These are phyloP conservation scores for Chrysolina oricalcia DNA, from an alignment of 2,888 invertebrate genomes.

Conservation along the genomic window DNA sequence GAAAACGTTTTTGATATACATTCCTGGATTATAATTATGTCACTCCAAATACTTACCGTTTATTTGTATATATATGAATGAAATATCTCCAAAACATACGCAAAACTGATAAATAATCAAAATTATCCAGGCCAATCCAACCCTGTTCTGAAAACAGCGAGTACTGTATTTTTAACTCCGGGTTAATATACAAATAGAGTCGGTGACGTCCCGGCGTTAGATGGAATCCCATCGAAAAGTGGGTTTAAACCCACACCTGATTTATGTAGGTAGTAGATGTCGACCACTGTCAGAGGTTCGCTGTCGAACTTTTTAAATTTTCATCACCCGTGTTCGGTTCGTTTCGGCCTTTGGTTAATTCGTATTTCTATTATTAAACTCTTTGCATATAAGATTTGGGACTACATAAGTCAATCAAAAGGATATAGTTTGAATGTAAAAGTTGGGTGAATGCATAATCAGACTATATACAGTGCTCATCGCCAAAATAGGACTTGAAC, in stretches of 20 bases:
- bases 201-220: not conserved
- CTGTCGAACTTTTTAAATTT: conserved; percentile 12
- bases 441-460: conserved; percentile 12
- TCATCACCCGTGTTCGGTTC: conserved; percentile 1
- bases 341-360: conserved; percentile 9
- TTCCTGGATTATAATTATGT: too few relatives aligned
- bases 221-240: conserved; percentile 13
- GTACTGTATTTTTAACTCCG: conserved; percentile 11
- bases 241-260: conserved; percentile 22
- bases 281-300: conserved; percentile 19
- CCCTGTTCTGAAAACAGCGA: conserved; percentile 2
- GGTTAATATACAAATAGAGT: conserved; percentile 17
- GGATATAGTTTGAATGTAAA: not conserved
- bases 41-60: too few relatives aligned
- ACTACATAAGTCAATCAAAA: conserved; percentile 17
- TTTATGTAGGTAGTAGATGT: conserved; percentile 12
- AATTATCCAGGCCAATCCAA: not conserved
- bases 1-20: too few relatives aligned
- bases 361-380: conserved; percentile 17
- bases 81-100: too few relatives aligned
- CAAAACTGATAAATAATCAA: too few relatives aligned
- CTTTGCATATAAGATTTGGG: conserved; percentile 13
- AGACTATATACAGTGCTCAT: not conserved
- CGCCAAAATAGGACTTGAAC: too few relatives aligned
- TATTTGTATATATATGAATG: too few relatives aligned